Evolutionary conservation across 1,140 invertebrate species (phyloP), one percentile per base, ranked within the genome.

Genomic region (Drosophila mayri): DNA sequence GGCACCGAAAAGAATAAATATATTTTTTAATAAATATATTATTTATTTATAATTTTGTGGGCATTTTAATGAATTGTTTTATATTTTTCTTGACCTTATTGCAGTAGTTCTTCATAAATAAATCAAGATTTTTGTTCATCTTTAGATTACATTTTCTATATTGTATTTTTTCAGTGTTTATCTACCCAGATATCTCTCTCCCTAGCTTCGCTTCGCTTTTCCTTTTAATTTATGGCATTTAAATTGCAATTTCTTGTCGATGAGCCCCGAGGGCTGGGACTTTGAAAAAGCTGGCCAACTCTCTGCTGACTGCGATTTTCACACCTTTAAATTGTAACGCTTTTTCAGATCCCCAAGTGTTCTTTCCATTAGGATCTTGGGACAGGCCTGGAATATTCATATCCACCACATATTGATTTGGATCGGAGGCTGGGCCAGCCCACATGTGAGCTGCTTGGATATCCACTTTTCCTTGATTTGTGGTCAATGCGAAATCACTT

Each of bases 211-310:
- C 76, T 70, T 58, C 60, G 73, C 77, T 85, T 85, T 81, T 80
- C 74, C 72, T 80, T 68, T 82, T 70, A 91, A 90, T 90, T 90
- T 90, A 90, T 90, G 72, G 82, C 79, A 78, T 87, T 91, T 91
- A 87, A 91, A 90, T 90, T 87, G 87, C 88, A 83, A 91, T 90
- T 91, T 87, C 86, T 87, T 91, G 82, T 90, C 76, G 35, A 35
- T 49, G 52, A 67, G 52, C 47, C 32, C 14, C 35, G 52, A 55
- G 20, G 52, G 35, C 52, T 11, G 52, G 35, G 4, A 54, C 8
- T 11, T 46, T 44, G 49, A 30, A 41, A 54, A 32, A 44, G 49
- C 30, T 67, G 62, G 38, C 59, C 49, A 55, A 37, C 38, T 25
- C 46, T 58, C 22, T 10, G 38, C 52, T 25, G 44, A 40, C 63